Percentiles rank a stretch among this genome's conserved stretches.
These are phyloP conservation scores for Talpa occidentalis DNA, from an alignment of 2,113 vertebrate genomes.

Conservation along the genomic window DNA sequence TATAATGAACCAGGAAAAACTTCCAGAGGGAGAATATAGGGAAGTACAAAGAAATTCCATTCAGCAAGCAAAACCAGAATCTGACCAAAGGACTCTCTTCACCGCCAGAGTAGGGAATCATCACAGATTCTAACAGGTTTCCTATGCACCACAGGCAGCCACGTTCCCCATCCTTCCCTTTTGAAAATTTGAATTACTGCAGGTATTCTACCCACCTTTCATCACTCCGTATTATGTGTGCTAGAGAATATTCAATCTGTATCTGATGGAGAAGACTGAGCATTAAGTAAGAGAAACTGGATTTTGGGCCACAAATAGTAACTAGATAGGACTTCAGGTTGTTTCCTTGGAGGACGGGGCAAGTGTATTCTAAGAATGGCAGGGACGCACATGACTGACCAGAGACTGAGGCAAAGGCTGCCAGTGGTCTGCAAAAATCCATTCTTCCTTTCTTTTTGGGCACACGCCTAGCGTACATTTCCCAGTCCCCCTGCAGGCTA, in stretches of 20 bases:
- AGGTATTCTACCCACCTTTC: not conserved
- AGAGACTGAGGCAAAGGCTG: not conserved
- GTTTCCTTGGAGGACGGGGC: not conserved
- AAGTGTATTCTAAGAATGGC: not conserved
- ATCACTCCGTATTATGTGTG: not conserved
- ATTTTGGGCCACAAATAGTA: not conserved
- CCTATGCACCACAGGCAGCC: not conserved
- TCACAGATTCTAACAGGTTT: not conserved
- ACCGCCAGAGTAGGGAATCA: not conserved
- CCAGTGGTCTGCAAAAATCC: not conserved
- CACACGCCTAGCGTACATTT: not conserved
- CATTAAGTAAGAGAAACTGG: not conserved
- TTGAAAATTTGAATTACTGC: not conserved
- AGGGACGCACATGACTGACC: not conserved
- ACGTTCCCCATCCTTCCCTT: not conserved
- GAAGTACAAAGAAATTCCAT: slow-evolving; percentile 16
- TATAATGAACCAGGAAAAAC: not conserved
- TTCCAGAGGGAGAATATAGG: not conserved
- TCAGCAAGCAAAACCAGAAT: not conserved
- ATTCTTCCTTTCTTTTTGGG: not conserved
- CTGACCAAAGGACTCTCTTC: not conserved
- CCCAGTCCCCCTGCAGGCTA: not conserved
- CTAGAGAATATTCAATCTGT: not conserved
- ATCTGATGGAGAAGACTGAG: slow-evolving; percentile 22
- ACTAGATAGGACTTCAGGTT: not conserved